Evolutionary conservation across 2,888 invertebrate genomes (phyloP).

Genomic region (Cheilosia scutellata): DNA sequence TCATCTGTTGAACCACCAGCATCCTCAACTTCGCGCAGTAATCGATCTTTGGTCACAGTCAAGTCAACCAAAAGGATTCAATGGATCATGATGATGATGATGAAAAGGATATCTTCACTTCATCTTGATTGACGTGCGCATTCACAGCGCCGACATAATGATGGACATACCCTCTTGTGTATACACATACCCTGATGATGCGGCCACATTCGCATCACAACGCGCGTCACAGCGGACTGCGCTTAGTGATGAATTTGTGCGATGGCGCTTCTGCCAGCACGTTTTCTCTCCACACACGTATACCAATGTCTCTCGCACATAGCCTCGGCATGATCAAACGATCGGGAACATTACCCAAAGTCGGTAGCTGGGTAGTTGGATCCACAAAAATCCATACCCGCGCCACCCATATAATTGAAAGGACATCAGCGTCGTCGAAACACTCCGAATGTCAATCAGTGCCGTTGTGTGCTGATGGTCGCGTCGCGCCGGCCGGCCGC

Average conservation of each 20-base stretch:
- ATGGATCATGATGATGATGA: constrained; percentile 39
- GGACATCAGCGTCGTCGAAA: constrained; percentile 65
- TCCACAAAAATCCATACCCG: constrained; percentile 23
- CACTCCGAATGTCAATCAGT: constrained; percentile 71
- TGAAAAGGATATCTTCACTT: constrained; percentile 80
- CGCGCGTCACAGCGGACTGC: constrained; percentile 67
- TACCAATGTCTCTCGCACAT: background rate
- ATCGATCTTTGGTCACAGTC: constrained; percentile 55
- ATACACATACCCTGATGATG: background rate
- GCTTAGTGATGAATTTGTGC: constrained; percentile 75
- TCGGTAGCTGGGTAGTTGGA: constrained; percentile 9
- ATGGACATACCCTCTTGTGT: constrained; percentile 80
- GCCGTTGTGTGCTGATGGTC: constrained; percentile 1
- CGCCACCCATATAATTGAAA: constrained; percentile 60
- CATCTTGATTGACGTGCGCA: constrained; percentile 84
- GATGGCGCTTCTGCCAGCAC: constrained; percentile 77
- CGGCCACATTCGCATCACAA: constrained; percentile 57
- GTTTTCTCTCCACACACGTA: constrained; percentile 32
- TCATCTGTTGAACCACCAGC: background rate
- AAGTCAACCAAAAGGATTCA: constrained; percentile 53
- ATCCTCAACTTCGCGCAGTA: constrained; percentile 19
- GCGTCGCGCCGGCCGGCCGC: background rate
- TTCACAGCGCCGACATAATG: constrained; percentile 84
- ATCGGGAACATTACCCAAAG: constrained; percentile 54
- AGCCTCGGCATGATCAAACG: constrained; percentile 69